Conservation (phyloP, 37 sponge, comb jelly and placozoan species). For the Corticium candelabrum region DNA sequence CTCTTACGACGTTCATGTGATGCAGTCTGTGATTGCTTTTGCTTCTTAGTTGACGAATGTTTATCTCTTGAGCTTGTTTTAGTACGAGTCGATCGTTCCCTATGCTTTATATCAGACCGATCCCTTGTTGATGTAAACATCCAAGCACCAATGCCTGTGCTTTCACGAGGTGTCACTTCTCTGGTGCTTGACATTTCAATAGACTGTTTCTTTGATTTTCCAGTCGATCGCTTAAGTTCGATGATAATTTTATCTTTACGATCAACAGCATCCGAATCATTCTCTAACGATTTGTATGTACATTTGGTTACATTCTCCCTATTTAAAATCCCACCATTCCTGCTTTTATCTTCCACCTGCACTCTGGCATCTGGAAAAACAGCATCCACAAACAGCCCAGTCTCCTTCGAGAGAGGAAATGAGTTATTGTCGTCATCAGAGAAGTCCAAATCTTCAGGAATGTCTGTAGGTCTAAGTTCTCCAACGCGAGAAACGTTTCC, state of each 20-base stretch:
- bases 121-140: not conserved
- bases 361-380: no score
- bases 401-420: not conserved
- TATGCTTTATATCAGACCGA: not conserved
- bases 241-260: not conserved
- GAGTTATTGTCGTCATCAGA: not conserved
- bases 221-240: not conserved
- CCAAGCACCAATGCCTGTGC: not conserved
- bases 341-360: not conserved
- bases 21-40: not conserved
- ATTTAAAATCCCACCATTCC: not conserved
- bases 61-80: no score
- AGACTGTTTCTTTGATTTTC: not conserved
- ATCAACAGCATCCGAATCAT: not conserved
- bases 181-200: no score
- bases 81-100: not conserved
- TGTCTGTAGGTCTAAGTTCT: not conserved
- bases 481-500: not conserved
- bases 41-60: not conserved
- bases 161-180: no score
- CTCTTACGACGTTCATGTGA: not conserved
- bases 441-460: slow-evolving; percentile 1
- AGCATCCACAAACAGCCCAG: not conserved
- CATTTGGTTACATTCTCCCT: no score
- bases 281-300: not conserved